Evolutionary conservation across 2,113 vertebrate species (phyloP).

Genomic region (Apteryx owenii): DNA sequence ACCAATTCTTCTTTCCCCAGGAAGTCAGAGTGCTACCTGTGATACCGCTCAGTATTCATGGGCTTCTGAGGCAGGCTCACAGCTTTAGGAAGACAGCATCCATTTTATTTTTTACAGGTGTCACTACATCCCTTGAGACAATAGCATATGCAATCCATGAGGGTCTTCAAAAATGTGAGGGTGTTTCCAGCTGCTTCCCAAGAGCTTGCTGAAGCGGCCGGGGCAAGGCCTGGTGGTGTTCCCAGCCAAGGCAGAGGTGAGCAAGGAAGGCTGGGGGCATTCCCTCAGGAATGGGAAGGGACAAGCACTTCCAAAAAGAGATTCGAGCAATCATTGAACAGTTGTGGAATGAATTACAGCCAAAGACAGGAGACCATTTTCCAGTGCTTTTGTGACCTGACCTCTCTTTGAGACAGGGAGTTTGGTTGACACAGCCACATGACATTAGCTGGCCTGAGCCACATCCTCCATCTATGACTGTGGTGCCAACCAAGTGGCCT

Average conservation of each 20-base stretch:
- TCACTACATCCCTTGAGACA: background rate
- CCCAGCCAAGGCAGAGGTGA: background rate
- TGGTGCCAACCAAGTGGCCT: background rate
- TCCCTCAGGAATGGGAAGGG: background rate
- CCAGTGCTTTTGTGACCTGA: background rate
- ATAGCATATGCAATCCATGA: accelerated
- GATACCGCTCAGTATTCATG: background rate
- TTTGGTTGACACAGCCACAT: background rate
- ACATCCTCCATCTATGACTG: background rate
- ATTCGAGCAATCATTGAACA: background rate
- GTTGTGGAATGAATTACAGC: background rate
- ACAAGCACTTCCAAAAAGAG: background rate
- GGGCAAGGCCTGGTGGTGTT: too few species aligned
- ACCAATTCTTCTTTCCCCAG: too few species aligned
- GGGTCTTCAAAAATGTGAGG: background rate
- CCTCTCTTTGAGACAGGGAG: background rate
- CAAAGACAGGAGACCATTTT: background rate
- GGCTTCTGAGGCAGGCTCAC: background rate
- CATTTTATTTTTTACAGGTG: background rate
- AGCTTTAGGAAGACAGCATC: background rate
- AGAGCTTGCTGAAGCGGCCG: too few species aligned
- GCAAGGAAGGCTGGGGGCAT: background rate
- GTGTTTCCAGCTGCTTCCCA: background rate
- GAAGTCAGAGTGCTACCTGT: background rate
- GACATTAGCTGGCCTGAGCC: background rate